A percentile compares a stretch with the other conserved stretches of the same genome.
Evolutionary conservation across 2,888 invertebrate species (phyloP).

Genomic region (Ennomos erosarius): DNA sequence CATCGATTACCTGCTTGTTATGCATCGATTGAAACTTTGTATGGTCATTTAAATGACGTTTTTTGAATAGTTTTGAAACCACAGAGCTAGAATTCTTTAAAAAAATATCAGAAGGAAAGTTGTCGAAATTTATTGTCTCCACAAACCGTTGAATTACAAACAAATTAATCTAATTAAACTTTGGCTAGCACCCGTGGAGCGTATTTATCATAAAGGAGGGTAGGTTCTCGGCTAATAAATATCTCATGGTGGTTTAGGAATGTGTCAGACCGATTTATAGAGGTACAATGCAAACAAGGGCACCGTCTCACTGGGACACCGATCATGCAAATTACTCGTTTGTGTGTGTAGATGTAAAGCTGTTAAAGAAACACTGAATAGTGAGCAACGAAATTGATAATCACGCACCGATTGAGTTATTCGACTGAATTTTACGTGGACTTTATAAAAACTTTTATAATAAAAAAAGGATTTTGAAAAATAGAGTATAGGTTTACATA

Average conservation of each 20-base stretch:
- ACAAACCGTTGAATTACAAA: constrained; percentile 36
- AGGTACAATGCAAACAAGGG: constrained; percentile 68
- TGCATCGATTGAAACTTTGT: constrained; percentile 45
- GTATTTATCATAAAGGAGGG: constrained; percentile 62
- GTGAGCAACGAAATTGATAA: too few species aligned
- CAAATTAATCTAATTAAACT: constrained; percentile 57
- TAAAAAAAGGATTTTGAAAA: too few species aligned
- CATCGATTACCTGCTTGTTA: constrained; percentile 48
- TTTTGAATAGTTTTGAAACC: not conserved
- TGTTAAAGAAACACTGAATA: not conserved
- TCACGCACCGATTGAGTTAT: too few species aligned
- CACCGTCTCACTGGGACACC: constrained; percentile 64
- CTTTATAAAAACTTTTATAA: too few species aligned
- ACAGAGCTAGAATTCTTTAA: too few species aligned
- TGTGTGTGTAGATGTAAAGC: constrained; percentile 15
- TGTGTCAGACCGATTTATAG: constrained; percentile 70
- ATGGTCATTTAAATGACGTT: constrained; percentile 47
- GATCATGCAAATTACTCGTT: constrained; percentile 58
- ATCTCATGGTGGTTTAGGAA: constrained; percentile 64
- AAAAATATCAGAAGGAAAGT: constrained; percentile 13
- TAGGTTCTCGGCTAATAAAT: constrained; percentile 69
- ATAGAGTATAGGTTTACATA: too few species aligned
- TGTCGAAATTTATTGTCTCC: constrained; percentile 28
- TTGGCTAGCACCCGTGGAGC: constrained; percentile 57
- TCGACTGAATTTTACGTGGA: too few species aligned